phyloP scores from a whole-genome alignment of 2,113 vertebrate genomes.

The Asarcornis scutulata region DNA sequence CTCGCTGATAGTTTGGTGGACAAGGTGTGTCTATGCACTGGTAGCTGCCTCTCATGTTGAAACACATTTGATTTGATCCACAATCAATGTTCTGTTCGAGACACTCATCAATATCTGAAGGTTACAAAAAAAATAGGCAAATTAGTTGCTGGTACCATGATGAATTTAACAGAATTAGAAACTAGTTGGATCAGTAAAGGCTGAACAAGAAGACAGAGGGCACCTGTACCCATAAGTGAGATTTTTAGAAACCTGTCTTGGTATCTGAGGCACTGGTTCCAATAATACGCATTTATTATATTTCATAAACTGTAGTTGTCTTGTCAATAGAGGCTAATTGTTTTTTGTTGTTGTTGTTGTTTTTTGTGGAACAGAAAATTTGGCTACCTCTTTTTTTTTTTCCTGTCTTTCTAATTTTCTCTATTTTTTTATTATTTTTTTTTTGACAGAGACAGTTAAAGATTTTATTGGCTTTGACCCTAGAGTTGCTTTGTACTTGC shows the following conservation, averaged over 20 bases:
- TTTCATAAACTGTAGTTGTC: not conserved
- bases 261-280: not conserved
- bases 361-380: not conserved
- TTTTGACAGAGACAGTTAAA: not conserved
- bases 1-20: conserved; percentile 90
- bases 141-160: not conserved
- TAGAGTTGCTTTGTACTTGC: not conserved
- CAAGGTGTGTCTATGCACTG: conserved; percentile 95
- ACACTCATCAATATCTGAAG: conserved; percentile 92
- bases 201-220: not conserved
- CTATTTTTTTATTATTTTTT: not conserved
- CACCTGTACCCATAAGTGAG: not conserved
- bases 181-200: not conserved
- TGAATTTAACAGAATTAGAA: not conserved
- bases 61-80: conserved; percentile 92
- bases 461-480: not conserved
- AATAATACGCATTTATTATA: accelerated
- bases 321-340: not conserved
- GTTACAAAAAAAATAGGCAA: not conserved
- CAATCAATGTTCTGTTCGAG: conserved; percentile 90
- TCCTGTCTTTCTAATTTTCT: not conserved
- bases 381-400: not conserved
- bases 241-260: not conserved
- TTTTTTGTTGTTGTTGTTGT: too few species aligned
- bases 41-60: conserved; percentile 95